These are phyloP conservation scores for Meloidogyne chitwoodi DNA, from an alignment of 1,140 invertebrate species.

Conservation along the genomic window DNA sequence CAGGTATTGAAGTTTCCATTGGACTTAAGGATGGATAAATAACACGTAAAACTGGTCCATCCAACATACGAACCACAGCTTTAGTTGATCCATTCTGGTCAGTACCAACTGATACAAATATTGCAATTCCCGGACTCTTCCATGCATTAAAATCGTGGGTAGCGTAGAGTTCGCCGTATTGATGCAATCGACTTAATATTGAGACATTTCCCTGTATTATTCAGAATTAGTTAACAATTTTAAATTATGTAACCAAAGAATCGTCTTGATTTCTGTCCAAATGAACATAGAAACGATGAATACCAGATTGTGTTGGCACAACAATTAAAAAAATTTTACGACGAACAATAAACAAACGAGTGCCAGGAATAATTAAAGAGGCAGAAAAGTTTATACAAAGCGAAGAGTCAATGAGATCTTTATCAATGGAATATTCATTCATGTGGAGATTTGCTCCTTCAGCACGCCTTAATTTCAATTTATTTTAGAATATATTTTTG, in stretches of 20 bases:
- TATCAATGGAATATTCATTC: slow-evolving; percentile 16
- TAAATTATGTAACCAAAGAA: slow-evolving; percentile 9
- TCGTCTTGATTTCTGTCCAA: slow-evolving; percentile 6
- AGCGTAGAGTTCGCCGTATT: neutral
- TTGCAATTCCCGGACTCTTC: neutral
- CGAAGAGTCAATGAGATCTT: slow-evolving; percentile 15
- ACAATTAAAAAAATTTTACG: slow-evolving; percentile 11
- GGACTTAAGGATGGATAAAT: slow-evolving; percentile 7
- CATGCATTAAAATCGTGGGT: slow-evolving; percentile 15
- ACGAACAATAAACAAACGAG: slow-evolving; percentile 3
- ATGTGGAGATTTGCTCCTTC: slow-evolving; percentile 23
- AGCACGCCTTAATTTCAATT: slow-evolving; percentile 5
- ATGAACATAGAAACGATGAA: slow-evolving; percentile 23
- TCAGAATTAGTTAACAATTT: neutral
- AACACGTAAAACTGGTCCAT: slow-evolving; percentile 9
- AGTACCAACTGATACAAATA: neutral
- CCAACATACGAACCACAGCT: slow-evolving; percentile 3
- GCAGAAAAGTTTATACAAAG: slow-evolving; percentile 23
- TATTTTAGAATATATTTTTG: neutral
- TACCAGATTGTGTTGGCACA: slow-evolving; percentile 21
- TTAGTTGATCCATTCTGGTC: slow-evolving; percentile 5
- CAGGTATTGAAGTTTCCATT: neutral
- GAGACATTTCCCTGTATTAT: slow-evolving; percentile 1
- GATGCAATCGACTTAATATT: slow-evolving; percentile 6
- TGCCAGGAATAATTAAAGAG: slow-evolving; percentile 17